Percentiles rank a stretch among this genome's conserved stretches.
These are phyloP conservation scores for Centrocercus urophasianus DNA, from an alignment of 2,113 vertebrate species.

Conservation along the genomic window DNA sequence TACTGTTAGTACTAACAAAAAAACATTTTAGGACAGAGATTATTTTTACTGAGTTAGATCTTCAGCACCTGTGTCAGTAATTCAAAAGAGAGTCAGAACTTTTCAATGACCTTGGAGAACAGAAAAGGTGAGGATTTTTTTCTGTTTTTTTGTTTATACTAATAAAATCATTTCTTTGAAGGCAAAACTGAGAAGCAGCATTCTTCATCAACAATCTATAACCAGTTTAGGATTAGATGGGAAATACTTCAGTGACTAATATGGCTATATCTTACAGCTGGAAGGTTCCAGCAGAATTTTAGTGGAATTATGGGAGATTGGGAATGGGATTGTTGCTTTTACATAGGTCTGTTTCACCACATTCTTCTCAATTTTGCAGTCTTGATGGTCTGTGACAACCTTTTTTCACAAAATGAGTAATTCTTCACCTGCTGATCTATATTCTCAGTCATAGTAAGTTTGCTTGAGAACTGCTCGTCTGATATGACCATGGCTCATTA, in stretches of 20 bases:
- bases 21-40: background rate
- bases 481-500: background rate
- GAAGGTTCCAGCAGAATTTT: background rate
- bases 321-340: background rate
- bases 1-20: background rate
- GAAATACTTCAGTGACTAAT: background rate
- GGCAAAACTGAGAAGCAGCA: background rate
- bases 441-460: background rate
- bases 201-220: background rate
- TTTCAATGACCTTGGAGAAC: background rate
- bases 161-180: background rate
- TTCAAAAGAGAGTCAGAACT: background rate
- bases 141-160: background rate
- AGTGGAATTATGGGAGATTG: background rate
- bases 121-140: background rate
- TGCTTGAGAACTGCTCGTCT: background rate
- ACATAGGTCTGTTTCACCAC: background rate
- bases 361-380: background rate
- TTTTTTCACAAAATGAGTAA: background rate
- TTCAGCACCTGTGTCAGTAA: background rate
- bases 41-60: background rate
- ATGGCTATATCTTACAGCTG: background rate
- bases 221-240: background rate
- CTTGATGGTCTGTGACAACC: background rate
- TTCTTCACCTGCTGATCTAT: background rate